These are phyloP conservation scores for Malaclemys terrapin DNA, from an alignment of 2,113 vertebrate genomes.

Conservation along the genomic window DNA sequence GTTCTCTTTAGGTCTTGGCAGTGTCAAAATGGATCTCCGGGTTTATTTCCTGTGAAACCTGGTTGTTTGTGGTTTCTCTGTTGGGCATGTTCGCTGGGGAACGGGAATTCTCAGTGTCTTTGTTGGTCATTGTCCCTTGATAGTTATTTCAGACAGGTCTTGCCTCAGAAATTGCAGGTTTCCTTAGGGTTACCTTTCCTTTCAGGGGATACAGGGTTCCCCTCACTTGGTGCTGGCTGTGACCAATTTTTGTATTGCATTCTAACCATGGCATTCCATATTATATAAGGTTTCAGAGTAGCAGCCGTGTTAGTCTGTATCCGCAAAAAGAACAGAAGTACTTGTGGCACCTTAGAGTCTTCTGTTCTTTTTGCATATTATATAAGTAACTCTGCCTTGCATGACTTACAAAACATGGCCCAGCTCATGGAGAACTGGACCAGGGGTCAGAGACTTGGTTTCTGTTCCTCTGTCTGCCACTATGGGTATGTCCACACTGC, in stretches of 20 bases:
- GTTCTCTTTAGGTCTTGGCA: background rate
- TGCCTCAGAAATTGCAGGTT: background rate
- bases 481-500: too few relatives aligned
- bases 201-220: background rate
- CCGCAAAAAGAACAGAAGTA: too few relatives aligned
- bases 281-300: background rate
- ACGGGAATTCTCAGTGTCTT: accelerated
- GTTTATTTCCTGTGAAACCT: background rate
- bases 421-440: background rate
- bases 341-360: too few relatives aligned
- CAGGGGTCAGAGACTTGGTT: background rate
- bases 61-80: background rate
- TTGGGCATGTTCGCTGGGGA: background rate
- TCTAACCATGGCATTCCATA: background rate
- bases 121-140: background rate
- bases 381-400: background rate
- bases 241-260: background rate
- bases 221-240: background rate
- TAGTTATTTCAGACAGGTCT: background rate
- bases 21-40: background rate
- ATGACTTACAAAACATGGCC: too few relatives aligned
- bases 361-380: background rate
- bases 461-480: background rate
- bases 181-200: background rate
- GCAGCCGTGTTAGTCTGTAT: too few relatives aligned